Conservation (phyloP, 2,888 invertebrate species). For the Brachyopa scutellaris region DNA sequence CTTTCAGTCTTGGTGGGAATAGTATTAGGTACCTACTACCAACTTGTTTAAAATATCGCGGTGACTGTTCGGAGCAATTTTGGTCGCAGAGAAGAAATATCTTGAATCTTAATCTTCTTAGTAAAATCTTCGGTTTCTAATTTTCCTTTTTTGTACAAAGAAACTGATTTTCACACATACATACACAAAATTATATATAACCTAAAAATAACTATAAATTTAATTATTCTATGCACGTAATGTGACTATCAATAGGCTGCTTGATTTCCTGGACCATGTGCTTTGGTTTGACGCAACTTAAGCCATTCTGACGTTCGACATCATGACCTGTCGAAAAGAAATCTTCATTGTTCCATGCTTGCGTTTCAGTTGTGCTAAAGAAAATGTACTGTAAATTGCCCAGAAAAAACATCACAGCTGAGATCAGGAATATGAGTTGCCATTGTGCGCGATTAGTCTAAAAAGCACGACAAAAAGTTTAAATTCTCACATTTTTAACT, state of each 20-base stretch:
- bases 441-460: constrained; percentile 84
- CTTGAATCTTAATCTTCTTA: too few relatives aligned
- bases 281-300: constrained; percentile 42
- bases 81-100: too few relatives aligned
- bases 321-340: constrained; percentile 74
- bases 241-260: neutral
- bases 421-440: constrained; percentile 87
- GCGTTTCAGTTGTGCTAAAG: constrained; percentile 86
- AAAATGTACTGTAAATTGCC: constrained; percentile 87
- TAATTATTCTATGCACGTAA: neutral
- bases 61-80: too few relatives aligned
- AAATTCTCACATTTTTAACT: neutral
- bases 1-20: too few relatives aligned
- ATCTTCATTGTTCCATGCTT: constrained; percentile 87
- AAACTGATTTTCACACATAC: too few relatives aligned
- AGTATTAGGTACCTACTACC: too few relatives aligned
- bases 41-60: too few relatives aligned
- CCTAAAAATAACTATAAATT: neutral
- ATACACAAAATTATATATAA: neutral
- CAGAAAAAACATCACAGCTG: constrained; percentile 86
- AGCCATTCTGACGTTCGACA: constrained; percentile 71
- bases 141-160: too few relatives aligned
- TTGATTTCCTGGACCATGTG: constrained; percentile 1
- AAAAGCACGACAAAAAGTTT: neutral
- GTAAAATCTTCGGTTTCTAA: too few relatives aligned